A percentile compares a stretch with the other conserved stretches of the same genome.
These are phyloP conservation scores for Seriola dumerili DNA, from an alignment of 2,113 vertebrate genomes.

Conservation along the genomic window DNA sequence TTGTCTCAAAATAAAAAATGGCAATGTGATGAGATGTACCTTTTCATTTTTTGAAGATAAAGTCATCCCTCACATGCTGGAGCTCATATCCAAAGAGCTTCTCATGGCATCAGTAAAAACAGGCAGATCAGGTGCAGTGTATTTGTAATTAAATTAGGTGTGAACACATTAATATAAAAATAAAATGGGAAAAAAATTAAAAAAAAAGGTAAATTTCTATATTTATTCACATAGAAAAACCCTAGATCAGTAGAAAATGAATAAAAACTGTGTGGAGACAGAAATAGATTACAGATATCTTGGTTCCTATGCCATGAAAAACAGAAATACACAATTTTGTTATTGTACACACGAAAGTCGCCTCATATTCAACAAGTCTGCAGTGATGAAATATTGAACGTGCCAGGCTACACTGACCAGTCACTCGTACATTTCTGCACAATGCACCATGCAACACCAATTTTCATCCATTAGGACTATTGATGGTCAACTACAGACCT, in stretches of 20 bases:
- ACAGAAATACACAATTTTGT: background rate
- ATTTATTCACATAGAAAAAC: background rate
- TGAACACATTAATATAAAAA: too few relatives aligned
- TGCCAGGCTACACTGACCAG: background rate
- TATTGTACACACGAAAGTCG: too few relatives aligned
- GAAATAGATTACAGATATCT: background rate
- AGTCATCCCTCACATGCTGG: too few relatives aligned
- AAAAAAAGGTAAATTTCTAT: too few relatives aligned
- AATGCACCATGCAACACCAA: background rate
- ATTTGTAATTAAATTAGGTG: too few relatives aligned
- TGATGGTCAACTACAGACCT: slow-evolving; percentile 8
- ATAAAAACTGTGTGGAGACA: background rate
- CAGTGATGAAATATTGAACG: background rate
- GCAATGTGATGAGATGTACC: too few relatives aligned
- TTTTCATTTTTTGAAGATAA: too few relatives aligned
- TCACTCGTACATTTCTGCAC: slow-evolving; percentile 17
- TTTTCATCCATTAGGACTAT: slow-evolving; percentile 26
- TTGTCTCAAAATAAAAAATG: too few relatives aligned
- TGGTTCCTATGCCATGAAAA: background rate
- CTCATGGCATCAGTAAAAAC: too few relatives aligned
- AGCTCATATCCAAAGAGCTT: too few relatives aligned
- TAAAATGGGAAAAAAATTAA: too few relatives aligned
- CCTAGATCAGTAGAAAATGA: background rate
- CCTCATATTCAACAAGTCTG: background rate
- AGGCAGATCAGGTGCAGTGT: too few relatives aligned